Base-by-base conservation (phyloP, 2,797 vertebrate species). In the Aldrovandia affinis region DNA sequence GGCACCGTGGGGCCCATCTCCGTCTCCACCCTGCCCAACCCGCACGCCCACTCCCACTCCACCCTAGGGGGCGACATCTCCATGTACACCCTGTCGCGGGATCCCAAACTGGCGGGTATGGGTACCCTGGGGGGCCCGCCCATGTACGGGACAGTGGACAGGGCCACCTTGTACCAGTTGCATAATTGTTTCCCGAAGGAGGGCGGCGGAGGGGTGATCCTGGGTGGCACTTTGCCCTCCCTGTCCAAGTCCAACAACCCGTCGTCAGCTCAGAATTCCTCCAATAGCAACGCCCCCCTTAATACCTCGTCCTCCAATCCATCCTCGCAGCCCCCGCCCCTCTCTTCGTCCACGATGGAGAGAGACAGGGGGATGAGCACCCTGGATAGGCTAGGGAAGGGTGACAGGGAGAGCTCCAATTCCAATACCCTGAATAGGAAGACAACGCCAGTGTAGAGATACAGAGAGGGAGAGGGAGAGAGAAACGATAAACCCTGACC, bases 371-470 rank as follows among this genome's bases (percentile, higher is more conserved):
- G 93, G 80, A 84, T 95, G 81, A 94, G 94, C 63, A 96, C 95
- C 47, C 92, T 96, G 89, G 95, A 96, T 88, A 93, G 95, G 1
- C 91, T 95, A 80, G 95, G 94, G 70, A 95, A 96, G 84, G 89
- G 94, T 82, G 95, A 96, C 88, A 88, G 95, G 83, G 94, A 95
- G 83, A 61, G 91, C 78, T 97, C 96, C 91, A 97, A 97, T 93
- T 97, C 96, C 82, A 97, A 97, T 88, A 98, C 97, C 30, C 96
- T 97, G 22, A 98, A 98, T 95, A 96, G 97, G 95, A 98, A 97
- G 90, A 98, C 97, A 0, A 96, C 95, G 18, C 95, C 95, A 18
- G 95, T 96, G 90, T 98, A 95, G 75, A 52, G 86, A 39, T 55
- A 44, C 61, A 57, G 50, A 78, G 55, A 50, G 63, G 77, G 63